Conservation (phyloP, 2,888 invertebrate species). For the Chromoteleia sp. region DNA sequence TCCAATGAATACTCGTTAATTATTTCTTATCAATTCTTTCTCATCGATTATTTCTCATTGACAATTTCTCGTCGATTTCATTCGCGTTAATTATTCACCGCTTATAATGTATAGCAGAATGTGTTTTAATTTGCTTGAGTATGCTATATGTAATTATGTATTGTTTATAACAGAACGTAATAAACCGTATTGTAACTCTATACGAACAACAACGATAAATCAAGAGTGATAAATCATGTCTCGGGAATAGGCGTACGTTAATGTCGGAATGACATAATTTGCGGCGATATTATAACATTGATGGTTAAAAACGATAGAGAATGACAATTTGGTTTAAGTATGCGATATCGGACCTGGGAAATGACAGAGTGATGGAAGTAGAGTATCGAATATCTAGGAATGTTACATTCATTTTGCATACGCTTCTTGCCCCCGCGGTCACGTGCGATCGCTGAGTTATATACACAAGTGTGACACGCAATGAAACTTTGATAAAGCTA, state of each 20-base stretch:
- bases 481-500: conserved; percentile 60
- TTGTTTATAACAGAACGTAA: conserved; percentile 8
- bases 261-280: conserved; percentile 58
- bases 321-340: conserved; percentile 42
- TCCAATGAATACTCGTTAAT: too few relatives aligned
- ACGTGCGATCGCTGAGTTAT: conserved; percentile 39
- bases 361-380: conserved; percentile 62
- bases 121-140: too few relatives aligned
- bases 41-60: too few relatives aligned
- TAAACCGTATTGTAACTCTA: conserved; percentile 1
- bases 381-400: conserved; percentile 64
- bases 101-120: too few relatives aligned
- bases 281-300: conserved; percentile 32
- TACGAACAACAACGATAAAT: conserved; percentile 30
- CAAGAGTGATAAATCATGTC: conserved; percentile 35
- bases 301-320: conserved; percentile 58
- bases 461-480: conserved; percentile 55
- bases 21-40: too few relatives aligned
- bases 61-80: too few relatives aligned
- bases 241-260: conserved; percentile 33
- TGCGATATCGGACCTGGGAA: conserved; percentile 33
- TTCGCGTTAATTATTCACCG: too few relatives aligned
- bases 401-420: conserved; percentile 67
- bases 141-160: neutral
- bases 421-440: conserved; percentile 54